A percentile compares a stretch with the other conserved stretches of the same genome.
Evolutionary conservation across 2,797 vertebrate genomes (phyloP).

Genomic region (Intellagama lesueurii): DNA sequence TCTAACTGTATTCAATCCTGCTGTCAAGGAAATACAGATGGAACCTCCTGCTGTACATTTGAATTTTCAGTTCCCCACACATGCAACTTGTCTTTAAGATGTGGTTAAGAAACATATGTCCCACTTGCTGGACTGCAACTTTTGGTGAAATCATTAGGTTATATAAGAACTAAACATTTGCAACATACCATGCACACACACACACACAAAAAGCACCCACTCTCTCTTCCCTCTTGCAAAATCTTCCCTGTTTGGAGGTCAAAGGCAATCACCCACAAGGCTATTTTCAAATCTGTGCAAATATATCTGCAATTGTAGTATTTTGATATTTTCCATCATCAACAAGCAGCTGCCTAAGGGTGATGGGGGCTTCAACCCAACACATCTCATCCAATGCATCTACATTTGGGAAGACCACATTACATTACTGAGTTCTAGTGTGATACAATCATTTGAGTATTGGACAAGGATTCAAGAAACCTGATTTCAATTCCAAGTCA

Average conservation of each 20-base stretch:
- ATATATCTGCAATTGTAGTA: no score
- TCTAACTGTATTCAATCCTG: not conserved
- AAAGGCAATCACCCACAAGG: not conserved
- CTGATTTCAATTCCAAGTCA: no score
- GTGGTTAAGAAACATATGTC: not conserved
- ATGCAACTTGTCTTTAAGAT: conserved; percentile 1
- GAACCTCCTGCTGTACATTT: not conserved
- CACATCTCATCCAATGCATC: no score
- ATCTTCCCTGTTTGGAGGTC: not conserved
- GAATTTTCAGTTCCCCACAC: not conserved
- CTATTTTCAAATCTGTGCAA: not conserved
- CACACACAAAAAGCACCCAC: not conserved
- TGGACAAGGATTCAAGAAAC: no score
- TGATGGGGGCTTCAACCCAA: no score
- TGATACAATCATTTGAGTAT: no score
- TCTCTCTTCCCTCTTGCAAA: not conserved
- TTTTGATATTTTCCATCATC: not conserved
- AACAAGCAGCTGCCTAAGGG: no score
- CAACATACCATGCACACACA: not conserved
- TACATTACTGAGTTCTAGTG: no score
- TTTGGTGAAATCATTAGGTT: not conserved
- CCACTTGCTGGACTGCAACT: not conserved
- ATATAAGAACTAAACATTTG: not conserved
- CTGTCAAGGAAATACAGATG: not conserved
- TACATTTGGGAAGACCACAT: no score